Base-by-base conservation (phyloP, 2,113 vertebrate genomes). In the Prietella phreatophila region DNA sequence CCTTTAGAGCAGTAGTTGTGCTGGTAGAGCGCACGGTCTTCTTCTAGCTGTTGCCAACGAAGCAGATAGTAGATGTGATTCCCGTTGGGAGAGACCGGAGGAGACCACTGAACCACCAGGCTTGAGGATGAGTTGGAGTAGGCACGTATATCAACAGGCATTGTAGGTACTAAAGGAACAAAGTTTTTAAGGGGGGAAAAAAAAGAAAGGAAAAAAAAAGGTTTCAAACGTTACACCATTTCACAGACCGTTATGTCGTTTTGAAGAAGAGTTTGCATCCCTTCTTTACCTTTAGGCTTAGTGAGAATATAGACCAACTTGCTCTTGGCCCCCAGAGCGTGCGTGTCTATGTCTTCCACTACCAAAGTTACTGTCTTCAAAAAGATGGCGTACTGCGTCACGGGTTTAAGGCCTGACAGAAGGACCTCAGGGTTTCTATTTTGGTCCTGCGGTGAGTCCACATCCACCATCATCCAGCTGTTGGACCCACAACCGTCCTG, bases 1-100 rank as follows among this genome's bases (percentile, higher is more conserved):
- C 98, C 98, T 97, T 99, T 99, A 86, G 97, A 97, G 95, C 98
- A 99, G 93, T 99, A 99, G 91, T 99, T 98, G 93, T 99, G 97
- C 80, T 96, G 95, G 90, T 97, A 98, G n/a, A 99, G 96, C 88
- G 99, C 98, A 69, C 93, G 91, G 91, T 99, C 98, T 92, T 99
- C 98, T 0, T 96, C 95, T 91, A 99, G 97, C 83, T 96, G 97
- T 91, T 99, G 98, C 98, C 98, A 99, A n/a, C 98, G 94, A 13
- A 99, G 96, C 0, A 99, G 95, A 91, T 99, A 99, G 91, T 98
- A 99, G 0, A 97, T 98, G 85, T 97, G 95, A 92, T 99, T 99
- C 47, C 98, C 98, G 0, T 99, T 99, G 55, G 97, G 97, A 78
- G 96, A 95, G 4, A 97, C 93, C 0, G 98, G 97, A 6, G 97